Conservation (phyloP, 2,113 vertebrate species). For the Gnathonemus echidnorhynchus region DNA sequence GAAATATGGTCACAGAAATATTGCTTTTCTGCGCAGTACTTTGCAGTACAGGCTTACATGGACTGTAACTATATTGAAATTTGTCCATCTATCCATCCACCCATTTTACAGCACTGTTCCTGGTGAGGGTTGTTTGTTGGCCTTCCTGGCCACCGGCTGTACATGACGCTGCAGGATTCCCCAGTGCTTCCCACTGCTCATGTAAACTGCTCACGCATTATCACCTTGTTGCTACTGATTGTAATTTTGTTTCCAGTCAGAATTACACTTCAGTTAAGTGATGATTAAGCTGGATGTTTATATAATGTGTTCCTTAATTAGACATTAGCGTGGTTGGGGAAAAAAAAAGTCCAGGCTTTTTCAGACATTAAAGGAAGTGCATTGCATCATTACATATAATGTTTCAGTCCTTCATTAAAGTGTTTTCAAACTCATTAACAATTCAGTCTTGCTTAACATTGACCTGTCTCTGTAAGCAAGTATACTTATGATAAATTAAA, state of each 20-base stretch:
- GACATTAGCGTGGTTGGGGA: background rate
- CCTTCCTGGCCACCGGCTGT: background rate
- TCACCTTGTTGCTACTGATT: background rate
- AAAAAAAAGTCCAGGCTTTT: background rate
- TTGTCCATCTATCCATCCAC: background rate
- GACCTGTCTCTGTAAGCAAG: conserved; percentile 9
- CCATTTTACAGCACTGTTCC: background rate
- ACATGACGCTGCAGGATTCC: background rate
- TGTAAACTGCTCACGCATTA: background rate
- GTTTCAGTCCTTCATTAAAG: background rate
- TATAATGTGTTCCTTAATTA: background rate
- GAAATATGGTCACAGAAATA: background rate
- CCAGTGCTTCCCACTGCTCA: background rate
- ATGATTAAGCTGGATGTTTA: conserved; percentile 3
- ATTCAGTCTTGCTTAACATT: background rate
- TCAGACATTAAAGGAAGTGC: background rate
- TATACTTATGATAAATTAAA: background rate
- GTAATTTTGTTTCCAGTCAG: background rate
- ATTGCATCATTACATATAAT: background rate
- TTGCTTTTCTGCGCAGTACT: background rate
- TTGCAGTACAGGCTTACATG: background rate
- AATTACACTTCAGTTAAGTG: background rate
- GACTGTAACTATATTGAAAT: background rate
- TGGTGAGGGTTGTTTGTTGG: background rate
- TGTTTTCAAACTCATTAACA: background rate